These are phyloP conservation scores for Panthera uncia DNA, from an alignment of 2,113 vertebrate species.

Conservation along the genomic window DNA sequence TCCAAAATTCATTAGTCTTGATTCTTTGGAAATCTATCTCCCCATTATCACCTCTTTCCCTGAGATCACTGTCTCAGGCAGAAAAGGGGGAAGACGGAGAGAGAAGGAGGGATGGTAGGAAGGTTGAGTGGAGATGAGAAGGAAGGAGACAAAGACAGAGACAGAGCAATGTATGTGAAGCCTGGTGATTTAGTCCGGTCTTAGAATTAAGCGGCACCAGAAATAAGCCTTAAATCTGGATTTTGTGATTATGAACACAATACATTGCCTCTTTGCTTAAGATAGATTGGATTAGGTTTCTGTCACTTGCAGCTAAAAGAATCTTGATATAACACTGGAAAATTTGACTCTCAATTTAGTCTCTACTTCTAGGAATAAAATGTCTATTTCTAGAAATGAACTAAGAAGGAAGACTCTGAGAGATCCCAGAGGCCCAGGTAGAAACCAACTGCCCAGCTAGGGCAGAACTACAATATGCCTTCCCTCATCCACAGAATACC, in stretches of 20 bases:
- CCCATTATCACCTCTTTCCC: slow-evolving; percentile 81
- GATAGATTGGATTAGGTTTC: neutral
- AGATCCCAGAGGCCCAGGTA: neutral
- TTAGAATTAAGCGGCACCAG: neutral
- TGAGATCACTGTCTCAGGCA: slow-evolving; percentile 11
- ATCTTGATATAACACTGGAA: neutral
- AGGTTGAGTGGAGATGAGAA: neutral
- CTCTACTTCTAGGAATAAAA: slow-evolving; percentile 36
- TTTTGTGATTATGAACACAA: neutral
- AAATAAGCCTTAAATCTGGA: neutral
- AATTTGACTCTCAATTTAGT: neutral
- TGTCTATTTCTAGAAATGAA: slow-evolving; percentile 19
- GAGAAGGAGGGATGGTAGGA: neutral
- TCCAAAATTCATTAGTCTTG: slow-evolving; percentile 85
- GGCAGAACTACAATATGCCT: neutral
- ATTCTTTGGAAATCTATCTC: slow-evolving; percentile 87
- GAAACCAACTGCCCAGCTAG: neutral
- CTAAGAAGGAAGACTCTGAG: neutral
- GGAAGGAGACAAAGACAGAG: neutral
- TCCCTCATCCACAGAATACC: neutral
- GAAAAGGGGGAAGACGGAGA: neutral
- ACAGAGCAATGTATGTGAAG: neutral
- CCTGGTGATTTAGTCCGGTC: neutral
- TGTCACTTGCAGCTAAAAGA: neutral
- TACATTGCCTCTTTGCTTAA: neutral